Evolutionary conservation across 2,797 vertebrate genomes (phyloP), one percentile per base, ranked within the genome.

Genomic region (Gobionotothen gibberifrons): DNA sequence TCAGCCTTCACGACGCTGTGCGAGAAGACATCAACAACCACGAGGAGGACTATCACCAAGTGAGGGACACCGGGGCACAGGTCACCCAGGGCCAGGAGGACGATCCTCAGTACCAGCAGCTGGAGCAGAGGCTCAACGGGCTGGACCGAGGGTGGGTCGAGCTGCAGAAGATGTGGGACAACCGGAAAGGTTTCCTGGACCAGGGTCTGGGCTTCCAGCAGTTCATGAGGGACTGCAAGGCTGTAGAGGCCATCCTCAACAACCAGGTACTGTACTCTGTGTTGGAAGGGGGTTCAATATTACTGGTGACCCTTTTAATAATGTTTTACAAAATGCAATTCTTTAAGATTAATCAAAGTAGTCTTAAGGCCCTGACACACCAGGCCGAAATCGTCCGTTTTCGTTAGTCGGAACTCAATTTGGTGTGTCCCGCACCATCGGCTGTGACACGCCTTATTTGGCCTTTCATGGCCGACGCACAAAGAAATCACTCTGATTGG

Each of bases 141-240:
- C 88, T 99, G 82, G 96, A 96, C 74, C 92, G 90, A 0, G 97
- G 97, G 22, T 99, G 97, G 98, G 90, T 93, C 0, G 96, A 96
- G 49, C 93, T 99, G 73, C 91, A 91, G 80, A 97, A 94, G 92
- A 97, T 99, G 94, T 97, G 97, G 92, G 96, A 97, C 77, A 97
- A 94, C 56, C 95, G 95, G 19, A 95, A 95, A 67, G 92, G 70
- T 70, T 94, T 96, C 79, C 95, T 99, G 12, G 76, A 93, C 62
- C 97, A 99, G 86, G 96, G 96, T 62, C 85, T 95, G 0, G 93
- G 95, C 76, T 99, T 97, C 92, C 98, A 99, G 92, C 96, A 96
- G 89, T 99, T 99, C 88, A 93, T 96, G 90, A 97, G 96, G 0
- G 96, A 99, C 0, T 85, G 95, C 78, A 99, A 98, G 84, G 97